Base-by-base conservation (phyloP, 2,888 invertebrate genomes). In the Lochmaea crataegi region DNA sequence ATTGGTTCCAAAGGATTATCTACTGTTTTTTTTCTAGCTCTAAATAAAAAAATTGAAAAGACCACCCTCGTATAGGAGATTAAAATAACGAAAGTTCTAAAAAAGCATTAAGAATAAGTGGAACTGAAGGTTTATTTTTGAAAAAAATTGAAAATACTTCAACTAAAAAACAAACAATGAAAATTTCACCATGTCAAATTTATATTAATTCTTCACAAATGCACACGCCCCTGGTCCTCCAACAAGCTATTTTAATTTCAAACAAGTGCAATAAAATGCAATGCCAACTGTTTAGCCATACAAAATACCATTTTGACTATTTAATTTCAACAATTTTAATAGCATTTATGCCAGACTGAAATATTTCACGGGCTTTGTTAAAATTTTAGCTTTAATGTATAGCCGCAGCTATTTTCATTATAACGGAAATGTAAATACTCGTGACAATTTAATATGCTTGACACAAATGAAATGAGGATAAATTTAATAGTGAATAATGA, bases 381-480 rank as follows among this genome's bases (percentile, higher is more conserved):
- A 6, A 18, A 26, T 12, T 51, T 51, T 6, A n/a, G 5, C 3
- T 26, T 26, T 5, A 26, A 26, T 26, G 26, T 53, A 53, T 18
- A 53, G 7, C 26, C 26, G 22, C 57, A 58, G 7, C 32, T 26
- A 58, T 58, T 58, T 58, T 58, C 57, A 58, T 58, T 58, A 58
- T 12, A 11, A 26, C 57, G 57, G 26, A 58, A 58, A 58, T 26
- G 16, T 9, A 53, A 58, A 58, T 58, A 32, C 14, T 14, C 14
- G 22, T 58, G 26, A 22, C 26, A 58, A 22, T 58, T 14, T 2
- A 57, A 26, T 26, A 57, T 57, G 18, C 26, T 10, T 10, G 57
- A 57, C 57, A 57, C 22, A 11, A 57, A 57, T 26, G 22, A 22
- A 57, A 57, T 26, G 12, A 26, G 22, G 22, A 57, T 57, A 51